Base-by-base conservation (phyloP, 2,113 vertebrate species). In the Microcebus tavaratra region DNA sequence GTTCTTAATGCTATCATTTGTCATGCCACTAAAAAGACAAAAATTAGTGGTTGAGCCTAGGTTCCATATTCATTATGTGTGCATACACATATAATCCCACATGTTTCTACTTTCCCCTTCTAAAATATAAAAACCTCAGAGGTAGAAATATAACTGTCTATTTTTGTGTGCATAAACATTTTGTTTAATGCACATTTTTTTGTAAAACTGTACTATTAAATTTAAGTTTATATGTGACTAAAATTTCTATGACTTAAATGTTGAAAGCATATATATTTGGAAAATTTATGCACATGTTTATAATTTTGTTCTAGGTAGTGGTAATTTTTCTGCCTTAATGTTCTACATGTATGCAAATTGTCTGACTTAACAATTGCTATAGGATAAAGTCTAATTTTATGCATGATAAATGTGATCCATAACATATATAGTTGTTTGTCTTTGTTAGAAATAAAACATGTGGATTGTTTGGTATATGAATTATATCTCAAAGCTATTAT, bases 331-430 rank as follows among this genome's bases (percentile, higher is more conserved):
- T 75, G 18, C 29, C 59, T 65, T 92, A 72, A 31, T 94, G 4
- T 57, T 34, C 45, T 8, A 53, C 36, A 48, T 63, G 29, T 85
- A 2, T 89, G 39, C 87, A 96, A 15, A 85, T 59, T 86, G 36
- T 89, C 65, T 61, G 59, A n/a, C 3, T 55, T 34, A 55, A 42
- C 21, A 72, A 17, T 96, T 97, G 68, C 80, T 94, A 6, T 87
- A 59, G 94, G 80, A 89, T 17, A 21, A 97, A 94, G 48, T 98
- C 84, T 70, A 85, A 89, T 18, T 65, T 95, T 94, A 80, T 96
- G 4, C 72, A 21, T 93, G 73, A 57, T 97, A 96, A 86, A 94
- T 36, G 23, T 83, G 10, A 92, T 55, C 42, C 11, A 0, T 88
- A 89, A 27, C 63, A 25, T 94, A 39, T 73, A 36, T 73, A 88